Evolutionary conservation across 1,140 invertebrate species (phyloP).

Genomic region (Leptinotarsa lineolata): DNA sequence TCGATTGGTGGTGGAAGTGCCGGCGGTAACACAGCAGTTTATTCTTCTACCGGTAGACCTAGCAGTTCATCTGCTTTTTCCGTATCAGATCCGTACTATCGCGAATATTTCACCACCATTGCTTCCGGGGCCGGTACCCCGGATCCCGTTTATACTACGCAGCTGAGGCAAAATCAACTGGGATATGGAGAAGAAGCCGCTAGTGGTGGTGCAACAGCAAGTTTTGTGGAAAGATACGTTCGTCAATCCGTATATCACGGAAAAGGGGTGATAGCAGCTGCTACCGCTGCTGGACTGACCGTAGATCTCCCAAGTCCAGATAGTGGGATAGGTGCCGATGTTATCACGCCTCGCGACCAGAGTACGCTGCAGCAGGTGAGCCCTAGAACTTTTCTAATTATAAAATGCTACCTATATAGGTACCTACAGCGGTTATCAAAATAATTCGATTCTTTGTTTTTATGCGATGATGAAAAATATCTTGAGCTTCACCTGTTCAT

Average conservation of each 20-base stretch:
- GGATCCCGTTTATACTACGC: conserved; percentile 58
- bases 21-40: conserved; percentile 40
- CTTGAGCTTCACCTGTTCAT: too few relatives aligned
- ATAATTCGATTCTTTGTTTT: too few relatives aligned
- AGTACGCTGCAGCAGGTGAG: conserved; percentile 86
- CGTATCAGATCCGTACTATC: conserved; percentile 59
- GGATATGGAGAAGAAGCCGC: conserved; percentile 56
- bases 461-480: too few relatives aligned
- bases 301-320: conserved; percentile 91
- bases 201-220: conserved; percentile 54
- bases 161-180: conserved; percentile 60
- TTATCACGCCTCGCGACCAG: conserved; percentile 86
- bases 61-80: conserved; percentile 52
- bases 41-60: conserved; percentile 45
- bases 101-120: conserved; percentile 59
- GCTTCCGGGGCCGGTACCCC: conserved; percentile 55
- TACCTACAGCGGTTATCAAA: too few relatives aligned
- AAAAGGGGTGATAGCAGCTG: conserved; percentile 59
- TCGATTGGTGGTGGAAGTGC: conserved; percentile 47
- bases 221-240: conserved; percentile 62
- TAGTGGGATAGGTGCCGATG: conserved; percentile 87
- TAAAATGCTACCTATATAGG: too few relatives aligned
- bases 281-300: conserved; percentile 73
- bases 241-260: conserved; percentile 60
- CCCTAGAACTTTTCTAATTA: conserved; percentile 33